These are phyloP conservation scores for Listronotus bonariensis DNA, from an alignment of 1,140 invertebrate species.

Conservation along the genomic window DNA sequence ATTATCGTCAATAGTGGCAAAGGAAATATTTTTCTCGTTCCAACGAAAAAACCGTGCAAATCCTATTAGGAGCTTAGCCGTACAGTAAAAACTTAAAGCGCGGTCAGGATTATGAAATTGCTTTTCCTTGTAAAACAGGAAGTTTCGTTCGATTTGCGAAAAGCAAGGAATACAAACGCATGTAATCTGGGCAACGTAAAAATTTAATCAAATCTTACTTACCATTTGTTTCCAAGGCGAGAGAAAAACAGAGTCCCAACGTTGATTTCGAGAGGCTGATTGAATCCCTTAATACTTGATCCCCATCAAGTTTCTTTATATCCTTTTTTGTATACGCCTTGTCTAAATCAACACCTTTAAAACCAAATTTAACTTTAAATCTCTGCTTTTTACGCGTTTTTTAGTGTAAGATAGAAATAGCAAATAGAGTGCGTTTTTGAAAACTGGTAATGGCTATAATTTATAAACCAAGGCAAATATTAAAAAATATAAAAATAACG, in stretches of 20 bases:
- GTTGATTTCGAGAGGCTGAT: constrained; percentile 74
- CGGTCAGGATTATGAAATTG: too few species aligned
- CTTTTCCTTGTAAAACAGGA: background rate
- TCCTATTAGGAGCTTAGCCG: too few species aligned
- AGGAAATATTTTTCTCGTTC: too few species aligned
- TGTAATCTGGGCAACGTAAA: constrained; percentile 32
- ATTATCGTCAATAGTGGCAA: too few species aligned
- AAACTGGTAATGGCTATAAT: too few species aligned
- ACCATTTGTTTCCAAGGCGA: constrained; percentile 85
- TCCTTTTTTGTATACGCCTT: constrained; percentile 80
- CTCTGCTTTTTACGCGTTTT: background rate
- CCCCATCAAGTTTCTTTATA: constrained; percentile 66
- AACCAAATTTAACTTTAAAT: constrained; percentile 8
- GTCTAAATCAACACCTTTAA: constrained; percentile 70
- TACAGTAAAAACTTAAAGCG: too few species aligned
- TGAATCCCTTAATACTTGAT: constrained; percentile 69
- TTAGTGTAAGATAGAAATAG: background rate
- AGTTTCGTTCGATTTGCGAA: constrained; percentile 16
- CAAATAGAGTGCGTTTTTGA: too few species aligned
- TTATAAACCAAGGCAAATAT: too few species aligned
- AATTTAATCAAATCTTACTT: constrained; percentile 44
- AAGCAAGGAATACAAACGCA: constrained; percentile 26
- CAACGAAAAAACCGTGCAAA: too few species aligned
- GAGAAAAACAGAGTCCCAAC: constrained; percentile 76
- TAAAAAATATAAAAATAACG: too few species aligned